Evolutionary conservation across 2,113 vertebrate species (phyloP).

Genomic region (Prinia subflava): DNA sequence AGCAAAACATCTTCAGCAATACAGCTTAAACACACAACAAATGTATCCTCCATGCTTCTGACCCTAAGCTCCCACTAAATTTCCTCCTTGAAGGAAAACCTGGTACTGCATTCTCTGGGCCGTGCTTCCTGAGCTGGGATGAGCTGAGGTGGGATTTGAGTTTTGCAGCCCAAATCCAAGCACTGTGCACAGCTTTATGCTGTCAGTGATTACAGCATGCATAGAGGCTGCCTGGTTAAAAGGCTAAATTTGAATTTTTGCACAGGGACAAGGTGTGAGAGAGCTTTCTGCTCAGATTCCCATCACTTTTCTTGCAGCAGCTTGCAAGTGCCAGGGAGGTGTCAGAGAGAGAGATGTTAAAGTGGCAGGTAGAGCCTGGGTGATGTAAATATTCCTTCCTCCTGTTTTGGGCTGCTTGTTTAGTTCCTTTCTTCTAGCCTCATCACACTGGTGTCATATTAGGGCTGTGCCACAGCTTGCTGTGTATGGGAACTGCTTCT

Average conservation of each 20-base stretch:
- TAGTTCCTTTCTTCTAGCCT: background rate
- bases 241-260: background rate
- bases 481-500: background rate
- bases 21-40: conserved; percentile 3
- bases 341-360: background rate
- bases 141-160: background rate
- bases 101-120: background rate
- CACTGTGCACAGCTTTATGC: background rate
- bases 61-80: background rate
- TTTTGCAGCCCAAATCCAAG: background rate
- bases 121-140: background rate
- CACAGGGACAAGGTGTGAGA: background rate
- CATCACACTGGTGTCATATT: fast-evolving
- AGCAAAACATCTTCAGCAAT: conserved; percentile 4
- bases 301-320: background rate
- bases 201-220: background rate
- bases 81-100: background rate
- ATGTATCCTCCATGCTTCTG: background rate
- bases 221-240: background rate
- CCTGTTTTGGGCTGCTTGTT: background rate
- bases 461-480: background rate
- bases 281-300: background rate
- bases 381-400: background rate
- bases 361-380: background rate
- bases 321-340: background rate